Evolutionary conservation across 2,797 vertebrate species (phyloP), one percentile per base, ranked within the genome.

Genomic region (Syngnathus acus): DNA sequence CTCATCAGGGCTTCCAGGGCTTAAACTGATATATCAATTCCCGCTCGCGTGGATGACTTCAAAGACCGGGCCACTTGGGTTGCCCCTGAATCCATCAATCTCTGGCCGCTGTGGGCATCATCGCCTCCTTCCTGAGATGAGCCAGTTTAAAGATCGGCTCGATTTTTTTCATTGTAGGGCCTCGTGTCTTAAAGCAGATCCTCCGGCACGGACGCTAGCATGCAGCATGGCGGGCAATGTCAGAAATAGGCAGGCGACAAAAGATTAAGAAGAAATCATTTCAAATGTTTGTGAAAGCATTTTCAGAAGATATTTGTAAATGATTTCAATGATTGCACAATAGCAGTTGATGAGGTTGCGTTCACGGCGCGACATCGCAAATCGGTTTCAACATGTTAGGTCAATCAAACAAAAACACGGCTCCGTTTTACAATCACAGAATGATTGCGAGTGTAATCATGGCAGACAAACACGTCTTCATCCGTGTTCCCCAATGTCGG

Each of bases 1-100:
- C 90, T 91, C 89, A 88, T 91, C 92, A 93, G 90, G 90, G 89
- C 89, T 89, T 91, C 89, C 77, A 79, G 82, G 86, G 94, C 90
- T 97, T 96, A 95, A 88, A 93, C 89, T 90, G 93, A 95, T 91
- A 93, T 95, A 97, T 97, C 94, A 92, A 92, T 96, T 97, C 95
- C 93, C 94, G 89, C 92, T 92, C 90, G 91, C 92, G 92, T 83
- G 93, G 88, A 90, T 71, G 86, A 95, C 94, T 97, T 98, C 94
- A 98, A 98, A 99, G 95, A 77, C 79, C 91, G 85, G 82, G 89
- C 91, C 82, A 84, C 90, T 92, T 80, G 89, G 87, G 91, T 91
- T 92, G 94, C 90, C 87, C 93, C 93, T 38, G n/a, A 50, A 14
- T 93, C 90, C 93, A 96, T 98, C 95, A 98, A 94, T 95, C 94